These are phyloP conservation scores for Arion vulgaris DNA, from an alignment of 1,140 invertebrate species.

Conservation along the genomic window DNA sequence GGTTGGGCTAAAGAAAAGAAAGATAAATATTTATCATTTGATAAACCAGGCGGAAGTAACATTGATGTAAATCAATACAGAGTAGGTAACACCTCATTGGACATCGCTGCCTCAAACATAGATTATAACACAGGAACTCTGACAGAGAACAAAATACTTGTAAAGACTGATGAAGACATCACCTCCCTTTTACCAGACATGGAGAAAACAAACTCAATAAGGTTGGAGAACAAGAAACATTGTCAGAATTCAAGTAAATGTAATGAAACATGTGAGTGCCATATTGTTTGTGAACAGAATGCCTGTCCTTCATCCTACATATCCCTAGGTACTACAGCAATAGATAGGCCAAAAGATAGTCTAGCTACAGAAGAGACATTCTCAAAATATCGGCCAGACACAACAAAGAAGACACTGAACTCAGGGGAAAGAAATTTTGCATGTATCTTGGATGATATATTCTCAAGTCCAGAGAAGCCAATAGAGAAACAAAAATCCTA, in stretches of 20 bases:
- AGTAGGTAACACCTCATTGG: neutral
- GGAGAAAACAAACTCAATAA: neutral
- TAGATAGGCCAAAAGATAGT: neutral
- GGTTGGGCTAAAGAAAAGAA: neutral
- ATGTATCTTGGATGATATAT: neutral
- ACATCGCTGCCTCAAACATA: neutral
- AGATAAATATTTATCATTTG: neutral
- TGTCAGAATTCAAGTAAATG: neutral
- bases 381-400: neutral
- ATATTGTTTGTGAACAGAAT: neutral
- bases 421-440: neutral
- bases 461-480: constrained; percentile 20
- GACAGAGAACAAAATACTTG: neutral
- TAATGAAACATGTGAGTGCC: neutral
- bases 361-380: neutral
- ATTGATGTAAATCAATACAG: neutral
- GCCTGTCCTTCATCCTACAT: neutral
- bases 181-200: neutral
- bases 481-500: neutral
- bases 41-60: neutral
- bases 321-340: neutral
- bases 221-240: neutral
- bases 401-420: neutral
- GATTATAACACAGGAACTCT: neutral
- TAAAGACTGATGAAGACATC: neutral